These are phyloP conservation scores for Diceros bicornis DNA, from an alignment of 2,797 vertebrate genomes.

Conservation along the genomic window DNA sequence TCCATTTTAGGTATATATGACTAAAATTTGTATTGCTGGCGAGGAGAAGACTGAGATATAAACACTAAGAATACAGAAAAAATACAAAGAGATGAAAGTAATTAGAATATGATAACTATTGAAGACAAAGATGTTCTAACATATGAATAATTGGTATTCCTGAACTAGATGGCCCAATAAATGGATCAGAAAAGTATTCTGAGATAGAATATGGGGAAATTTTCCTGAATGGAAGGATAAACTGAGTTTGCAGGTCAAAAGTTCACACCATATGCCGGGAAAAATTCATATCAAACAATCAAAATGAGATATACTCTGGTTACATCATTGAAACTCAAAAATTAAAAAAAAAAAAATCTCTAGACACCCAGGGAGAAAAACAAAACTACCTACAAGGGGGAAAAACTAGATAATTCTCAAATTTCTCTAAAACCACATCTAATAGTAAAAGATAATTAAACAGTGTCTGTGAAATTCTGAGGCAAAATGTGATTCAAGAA, in stretches of 20 bases:
- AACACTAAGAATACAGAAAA: not conserved
- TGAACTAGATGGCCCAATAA: not conserved
- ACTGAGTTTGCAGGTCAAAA: not conserved
- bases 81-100: not conserved
- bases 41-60: not conserved
- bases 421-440: not conserved
- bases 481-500: not conserved
- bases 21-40: not conserved
- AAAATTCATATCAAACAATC: not conserved
- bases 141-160: not conserved
- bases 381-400: not conserved
- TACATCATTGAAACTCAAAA: not conserved
- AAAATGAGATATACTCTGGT: not conserved
- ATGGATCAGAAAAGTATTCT: not conserved
- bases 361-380: not conserved
- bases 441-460: not conserved
- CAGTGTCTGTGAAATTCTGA: not conserved
- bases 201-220: not conserved
- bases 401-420: not conserved
- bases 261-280: not conserved
- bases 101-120: not conserved
- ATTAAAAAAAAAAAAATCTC: too few species aligned
- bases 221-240: not conserved
- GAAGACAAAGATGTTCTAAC: not conserved
- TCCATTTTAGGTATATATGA: not conserved